These are phyloP conservation scores for Caenorhabditis doughertyi DNA, from an alignment of 2,888 invertebrate species.

Conservation along the genomic window DNA sequence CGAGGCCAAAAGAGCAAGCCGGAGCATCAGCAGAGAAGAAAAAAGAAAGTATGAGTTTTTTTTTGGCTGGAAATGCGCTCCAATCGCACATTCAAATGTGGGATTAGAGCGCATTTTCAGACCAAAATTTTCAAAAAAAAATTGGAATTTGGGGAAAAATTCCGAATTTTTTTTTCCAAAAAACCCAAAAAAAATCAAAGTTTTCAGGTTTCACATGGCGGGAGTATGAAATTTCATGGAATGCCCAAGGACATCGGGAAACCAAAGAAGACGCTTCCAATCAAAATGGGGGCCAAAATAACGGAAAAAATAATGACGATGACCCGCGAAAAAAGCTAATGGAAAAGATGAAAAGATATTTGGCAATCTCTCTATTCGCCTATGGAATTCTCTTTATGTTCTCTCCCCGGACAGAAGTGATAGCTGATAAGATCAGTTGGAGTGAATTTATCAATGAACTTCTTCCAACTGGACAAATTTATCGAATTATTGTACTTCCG, in stretches of 20 bases:
- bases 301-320: constrained; percentile 43
- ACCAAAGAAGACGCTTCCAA: constrained; percentile 18
- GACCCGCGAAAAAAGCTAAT: constrained; percentile 61
- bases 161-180: no score
- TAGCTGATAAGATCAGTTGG: constrained; percentile 88
- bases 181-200: no score
- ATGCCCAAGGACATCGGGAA: constrained; percentile 34
- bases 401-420: constrained; percentile 36
- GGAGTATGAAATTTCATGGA: constrained; percentile 55
- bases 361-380: constrained; percentile 74
- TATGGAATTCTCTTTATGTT: constrained; percentile 75
- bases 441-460: constrained; percentile 96
- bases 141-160: no score
- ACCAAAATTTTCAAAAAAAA: no score
- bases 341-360: constrained; percentile 70
- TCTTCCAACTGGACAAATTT: constrained; percentile 92
- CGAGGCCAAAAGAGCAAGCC: constrained; percentile 1
- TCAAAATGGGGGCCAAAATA: constrained; percentile 7
- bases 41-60: no score
- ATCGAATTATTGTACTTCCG: constrained; percentile 74
- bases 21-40: constrained; percentile 2
- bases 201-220: constrained; percentile 1
- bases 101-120: no score
- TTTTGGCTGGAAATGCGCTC: no score
- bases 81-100: no score